Evolutionary conservation across 2,888 invertebrate species (phyloP).

Genomic region (Herminia tarsipennalis): DNA sequence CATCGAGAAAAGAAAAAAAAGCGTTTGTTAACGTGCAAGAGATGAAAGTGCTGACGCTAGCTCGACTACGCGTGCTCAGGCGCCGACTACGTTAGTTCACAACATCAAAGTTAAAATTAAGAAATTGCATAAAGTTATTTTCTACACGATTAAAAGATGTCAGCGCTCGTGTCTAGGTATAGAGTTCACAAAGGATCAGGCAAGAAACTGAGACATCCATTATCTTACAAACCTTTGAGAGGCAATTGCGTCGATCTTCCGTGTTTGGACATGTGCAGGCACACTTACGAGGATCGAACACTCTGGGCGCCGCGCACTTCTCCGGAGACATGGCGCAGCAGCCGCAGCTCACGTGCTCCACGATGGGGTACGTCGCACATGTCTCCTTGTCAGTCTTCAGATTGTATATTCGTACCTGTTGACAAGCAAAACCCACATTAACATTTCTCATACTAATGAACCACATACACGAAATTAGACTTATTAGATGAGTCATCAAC

Average conservation of each 20-base stretch:
- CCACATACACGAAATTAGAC: neutral
- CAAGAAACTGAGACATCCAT: conserved; percentile 83
- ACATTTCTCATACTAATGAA: too few relatives aligned
- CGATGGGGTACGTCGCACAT: conserved; percentile 69
- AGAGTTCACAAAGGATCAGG: too few relatives aligned
- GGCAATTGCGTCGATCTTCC: conserved; percentile 71
- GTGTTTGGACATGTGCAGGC: conserved; percentile 78
- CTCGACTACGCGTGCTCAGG: conserved; percentile 55
- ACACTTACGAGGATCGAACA: conserved; percentile 82
- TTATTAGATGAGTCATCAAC: conserved; percentile 1
- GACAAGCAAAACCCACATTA: conserved; percentile 24
- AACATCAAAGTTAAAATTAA: too few relatives aligned
- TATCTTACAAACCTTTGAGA: conserved; percentile 80
- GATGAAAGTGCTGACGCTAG: conserved; percentile 47
- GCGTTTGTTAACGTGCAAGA: conserved; percentile 55
- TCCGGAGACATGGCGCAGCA: conserved; percentile 65
- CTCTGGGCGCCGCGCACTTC: conserved; percentile 62
- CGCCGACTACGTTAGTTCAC: conserved; percentile 63
- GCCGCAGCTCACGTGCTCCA: conserved; percentile 72
- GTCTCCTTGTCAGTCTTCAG: conserved; percentile 70
- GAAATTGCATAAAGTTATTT: too few relatives aligned
- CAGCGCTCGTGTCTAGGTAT: too few relatives aligned
- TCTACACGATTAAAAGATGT: too few relatives aligned
- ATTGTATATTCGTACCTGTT: conserved; percentile 74
- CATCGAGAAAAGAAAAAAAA: conserved; percentile 46